A percentile compares a stretch with the other conserved stretches of the same genome.
Conservation (phyloP, 2,797 vertebrate species). For the Allobates femoralis region DNA sequence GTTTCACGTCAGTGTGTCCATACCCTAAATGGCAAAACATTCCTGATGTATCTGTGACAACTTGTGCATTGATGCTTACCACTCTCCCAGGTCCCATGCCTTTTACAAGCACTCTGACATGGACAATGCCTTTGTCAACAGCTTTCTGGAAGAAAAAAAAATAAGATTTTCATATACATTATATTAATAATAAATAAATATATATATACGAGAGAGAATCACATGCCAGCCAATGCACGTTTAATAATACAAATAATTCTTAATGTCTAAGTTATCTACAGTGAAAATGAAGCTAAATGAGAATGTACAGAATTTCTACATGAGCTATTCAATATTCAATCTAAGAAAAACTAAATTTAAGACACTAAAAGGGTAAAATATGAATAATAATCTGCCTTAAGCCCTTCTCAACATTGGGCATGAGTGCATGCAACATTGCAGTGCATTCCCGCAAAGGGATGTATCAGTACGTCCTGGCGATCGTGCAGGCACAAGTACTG, state of each 20-base stretch:
- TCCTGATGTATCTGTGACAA: too few relatives aligned
- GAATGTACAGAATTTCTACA: neutral
- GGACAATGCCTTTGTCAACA: constrained; percentile 81
- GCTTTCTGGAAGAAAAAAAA: constrained; percentile 82
- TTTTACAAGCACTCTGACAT: constrained; percentile 88
- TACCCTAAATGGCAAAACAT: too few relatives aligned
- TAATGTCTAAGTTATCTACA: neutral
- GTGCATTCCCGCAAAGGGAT: too few relatives aligned
- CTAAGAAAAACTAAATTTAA: constrained; percentile 10
- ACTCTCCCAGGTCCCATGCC: constrained; percentile 91
- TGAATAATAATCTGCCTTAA: constrained; percentile 26
- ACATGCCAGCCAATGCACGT: neutral
- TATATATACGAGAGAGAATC: too few relatives aligned
- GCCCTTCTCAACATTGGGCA: too few relatives aligned
- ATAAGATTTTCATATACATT: too few relatives aligned
- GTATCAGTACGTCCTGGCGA: too few relatives aligned
- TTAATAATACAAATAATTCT: neutral
- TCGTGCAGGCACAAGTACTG: too few relatives aligned
- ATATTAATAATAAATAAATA: neutral
- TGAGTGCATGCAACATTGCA: too few relatives aligned
- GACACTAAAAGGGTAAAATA: constrained; percentile 23
- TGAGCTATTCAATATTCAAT: neutral
- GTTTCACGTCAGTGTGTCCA: too few relatives aligned
- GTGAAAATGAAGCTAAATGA: constrained; percentile 5
- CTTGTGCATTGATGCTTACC: constrained; percentile 75